Evolutionary conservation across 2,888 invertebrate genomes (phyloP), one percentile per base, ranked within the genome.

Genomic region (Mythimna pallens): DNA sequence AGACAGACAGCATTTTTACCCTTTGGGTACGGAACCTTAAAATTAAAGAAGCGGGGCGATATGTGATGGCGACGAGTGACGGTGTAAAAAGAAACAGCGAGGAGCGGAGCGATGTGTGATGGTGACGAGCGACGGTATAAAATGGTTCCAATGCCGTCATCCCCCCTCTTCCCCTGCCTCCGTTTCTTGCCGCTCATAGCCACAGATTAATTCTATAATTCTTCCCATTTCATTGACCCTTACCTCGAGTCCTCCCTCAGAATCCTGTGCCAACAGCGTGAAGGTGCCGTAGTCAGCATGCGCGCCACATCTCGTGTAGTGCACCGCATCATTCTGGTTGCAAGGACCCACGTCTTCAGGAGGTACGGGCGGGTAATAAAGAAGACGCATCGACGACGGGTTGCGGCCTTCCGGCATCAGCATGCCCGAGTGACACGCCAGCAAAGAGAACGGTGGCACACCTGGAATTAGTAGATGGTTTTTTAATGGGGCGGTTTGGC

Each of bases 241-340:
- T 82, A 97, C 97, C 96, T 98, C 97, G 14, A 98, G 95, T 2
- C 98, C 98, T 22, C 98, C 98, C 85, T 98, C 98, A 57, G 97
- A 97, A 90, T 98, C 98, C 93, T 98, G 97, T 54, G 98, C 97
- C 59, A 98, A 94, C 76, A 98, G 94, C 22, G 98, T 98, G 90
- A 98, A 97, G 64, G 98, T 98, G 80, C 98, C 98, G 83, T 97
- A 97, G 92, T 98, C 98, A 36, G 97, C 97, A 90, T 98, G 98
- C 1, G 97, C 97, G 2, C 97, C 97, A 89, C 97, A 98, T 55
- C 98, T 96, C 57, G 97, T 97, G 93, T 96, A 96, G 71, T 92
- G 90, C 77, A 90, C 88, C 22, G 87, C 90, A 80, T 93, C 89
- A 73, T 86, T 86, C 76, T 89, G 88, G 80, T 93, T 92, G 84